These are phyloP conservation scores for Zingel zingel DNA, from an alignment of 2,113 vertebrate genomes.

Conservation along the genomic window DNA sequence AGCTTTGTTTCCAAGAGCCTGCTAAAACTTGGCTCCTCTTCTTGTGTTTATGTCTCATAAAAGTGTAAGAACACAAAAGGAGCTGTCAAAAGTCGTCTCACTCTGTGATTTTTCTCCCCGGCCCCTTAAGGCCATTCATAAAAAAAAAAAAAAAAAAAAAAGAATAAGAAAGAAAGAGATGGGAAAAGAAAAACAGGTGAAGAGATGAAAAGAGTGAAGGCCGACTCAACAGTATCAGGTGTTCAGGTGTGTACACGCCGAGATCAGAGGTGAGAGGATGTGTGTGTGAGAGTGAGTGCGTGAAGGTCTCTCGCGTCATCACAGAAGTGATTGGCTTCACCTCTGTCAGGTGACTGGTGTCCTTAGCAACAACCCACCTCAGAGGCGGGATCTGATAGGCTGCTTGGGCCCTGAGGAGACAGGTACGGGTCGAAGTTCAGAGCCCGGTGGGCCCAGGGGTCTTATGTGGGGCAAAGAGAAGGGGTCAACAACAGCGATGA, in stretches of 20 bases:
- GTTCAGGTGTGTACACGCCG: constrained; percentile 65
- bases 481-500: constrained; percentile 8
- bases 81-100: constrained; percentile 44
- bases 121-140: constrained; percentile 60
- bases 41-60: constrained; percentile 66
- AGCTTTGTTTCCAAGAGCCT: constrained; percentile 15
- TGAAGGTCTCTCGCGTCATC: constrained; percentile 26
- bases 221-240: constrained; percentile 78
- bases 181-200: constrained; percentile 54
- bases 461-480: constrained; percentile 16
- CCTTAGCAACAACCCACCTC: constrained; percentile 53
- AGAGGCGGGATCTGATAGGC: constrained; percentile 46
- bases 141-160: constrained; percentile 52
- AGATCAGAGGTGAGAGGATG: constrained; percentile 68
- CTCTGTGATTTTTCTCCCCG: constrained; percentile 39
- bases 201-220: constrained; percentile 69
- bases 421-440: constrained; percentile 64
- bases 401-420: constrained; percentile 53
- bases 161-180: constrained; percentile 39
- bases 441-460: constrained; percentile 15
- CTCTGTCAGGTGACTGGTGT: constrained; percentile 66
- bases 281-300: constrained; percentile 33
- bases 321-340: constrained; percentile 52
- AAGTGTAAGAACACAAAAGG: constrained; percentile 53
- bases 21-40: constrained; percentile 22